phyloP scores from a whole-genome alignment of 1,140 invertebrate genomes.

The Aphaenogaster floridana region DNA sequence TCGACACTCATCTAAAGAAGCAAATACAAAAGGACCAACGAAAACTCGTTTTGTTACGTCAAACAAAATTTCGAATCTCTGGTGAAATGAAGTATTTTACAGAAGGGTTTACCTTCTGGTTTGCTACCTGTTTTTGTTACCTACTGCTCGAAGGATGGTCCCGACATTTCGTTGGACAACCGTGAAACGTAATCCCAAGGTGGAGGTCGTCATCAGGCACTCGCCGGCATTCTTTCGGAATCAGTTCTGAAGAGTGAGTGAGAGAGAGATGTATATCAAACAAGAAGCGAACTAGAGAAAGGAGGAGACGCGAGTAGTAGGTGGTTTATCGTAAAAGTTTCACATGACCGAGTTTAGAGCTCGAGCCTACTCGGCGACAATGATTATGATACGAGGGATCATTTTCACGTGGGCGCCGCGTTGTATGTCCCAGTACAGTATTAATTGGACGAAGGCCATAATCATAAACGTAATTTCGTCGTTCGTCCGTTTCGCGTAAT shows the following conservation, averaged over 20 bases:
- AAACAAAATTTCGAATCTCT: background rate
- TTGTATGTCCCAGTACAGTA: constrained; percentile 41
- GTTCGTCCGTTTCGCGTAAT: background rate
- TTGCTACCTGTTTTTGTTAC: constrained; percentile 15
- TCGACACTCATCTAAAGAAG: background rate
- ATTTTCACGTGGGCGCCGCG: constrained; percentile 75
- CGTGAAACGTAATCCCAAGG: constrained; percentile 71
- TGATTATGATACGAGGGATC: constrained; percentile 76
- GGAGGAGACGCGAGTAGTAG: constrained; percentile 15
- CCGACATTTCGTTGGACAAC: constrained; percentile 1
- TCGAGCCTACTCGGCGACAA: constrained; percentile 60
- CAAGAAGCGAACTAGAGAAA: constrained; percentile 42
- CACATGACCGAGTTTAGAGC: constrained; percentile 81
- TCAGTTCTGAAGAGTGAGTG: constrained; percentile 29
- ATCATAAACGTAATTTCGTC: constrained; percentile 78
- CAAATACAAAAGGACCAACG: background rate
- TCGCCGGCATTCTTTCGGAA: constrained; percentile 27
- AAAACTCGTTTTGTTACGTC: background rate
- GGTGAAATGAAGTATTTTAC: background rate
- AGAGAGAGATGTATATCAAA: constrained; percentile 25
- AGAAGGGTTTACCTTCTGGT: background rate
- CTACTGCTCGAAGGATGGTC: background rate
- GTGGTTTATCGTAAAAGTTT: constrained; percentile 71
- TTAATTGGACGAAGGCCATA: constrained; percentile 83
- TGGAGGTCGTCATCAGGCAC: constrained; percentile 64